phyloP scores from a whole-genome alignment of 2,888 invertebrate species.

The Agrilus cyanescens region DNA sequence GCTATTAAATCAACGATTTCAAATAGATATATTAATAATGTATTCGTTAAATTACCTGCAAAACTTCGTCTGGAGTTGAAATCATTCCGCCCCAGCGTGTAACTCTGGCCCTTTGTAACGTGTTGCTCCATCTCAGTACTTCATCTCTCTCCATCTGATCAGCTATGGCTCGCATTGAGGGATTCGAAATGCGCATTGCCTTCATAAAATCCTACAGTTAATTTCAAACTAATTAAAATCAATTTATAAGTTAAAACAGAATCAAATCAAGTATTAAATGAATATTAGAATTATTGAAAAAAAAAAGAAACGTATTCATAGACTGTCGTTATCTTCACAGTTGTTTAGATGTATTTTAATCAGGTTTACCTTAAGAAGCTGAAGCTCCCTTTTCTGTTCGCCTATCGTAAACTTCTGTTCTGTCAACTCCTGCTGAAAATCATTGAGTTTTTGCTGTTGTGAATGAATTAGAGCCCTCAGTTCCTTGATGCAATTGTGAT shows the following conservation, averaged over 20 bases:
- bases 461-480: constrained; percentile 71
- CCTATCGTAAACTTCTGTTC: constrained; percentile 80
- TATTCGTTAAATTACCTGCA: constrained; percentile 51
- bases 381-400: constrained; percentile 81
- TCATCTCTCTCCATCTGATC: constrained; percentile 93
- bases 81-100: constrained; percentile 99
- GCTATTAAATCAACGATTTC: constrained; percentile 40
- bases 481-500: constrained; percentile 89
- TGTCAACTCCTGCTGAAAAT: constrained; percentile 75
- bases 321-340: no score
- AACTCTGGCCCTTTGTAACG: constrained; percentile 73
- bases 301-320: no score
- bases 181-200: constrained; percentile 84
- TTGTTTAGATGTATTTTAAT: no score
- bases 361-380: constrained; percentile 61
- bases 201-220: constrained; percentile 71
- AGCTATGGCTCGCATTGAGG: constrained; percentile 81
- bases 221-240: not conserved
- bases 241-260: no score
- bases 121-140: constrained; percentile 78
- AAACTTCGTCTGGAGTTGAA: constrained; percentile 88
- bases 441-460: constrained; percentile 76
- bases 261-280: no score
- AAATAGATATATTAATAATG: constrained; percentile 4
- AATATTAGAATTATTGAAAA: no score